Base-by-base conservation (phyloP, 2,797 vertebrate species). In the Galagoides demidoff region DNA sequence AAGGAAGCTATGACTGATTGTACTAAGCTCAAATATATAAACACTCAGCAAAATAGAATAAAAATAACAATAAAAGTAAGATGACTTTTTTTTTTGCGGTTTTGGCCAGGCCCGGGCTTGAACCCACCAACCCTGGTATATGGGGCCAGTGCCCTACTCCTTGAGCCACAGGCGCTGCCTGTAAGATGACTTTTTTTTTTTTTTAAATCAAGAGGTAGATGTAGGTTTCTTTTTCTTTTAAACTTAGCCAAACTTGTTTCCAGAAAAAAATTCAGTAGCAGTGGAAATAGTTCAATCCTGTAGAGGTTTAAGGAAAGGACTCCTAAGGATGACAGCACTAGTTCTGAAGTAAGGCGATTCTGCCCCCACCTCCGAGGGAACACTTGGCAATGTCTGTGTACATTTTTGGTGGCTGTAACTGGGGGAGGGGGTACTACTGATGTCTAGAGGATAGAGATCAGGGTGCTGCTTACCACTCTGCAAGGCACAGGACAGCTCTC, bases 161-260 rank as follows among this genome's bases (percentile, higher is more conserved):
- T 39, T 39, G 39, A 39, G 39, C 39, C 39, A 39, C 39, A 39
- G 39, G 39, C 39, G 39, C 39, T 39, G 39, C 39, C 39, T 6
- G 7, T 39, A 39, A 39, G 39, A 39, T 39, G 39, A 39, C 5
- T 39, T 39, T 81, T 61, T 14, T 13, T 16, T 23, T 43, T 89
- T 92, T 84, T 89, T 9, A 82, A 86, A 90, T 59, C 52, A 85
- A 94, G 66, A 74, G 52, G 27, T 43, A 23, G 73, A 66, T 49
- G 31, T 20, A 39, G 37, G 22, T 68, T 92, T 83, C 11, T 64
- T 84, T 84, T 94, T 16, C 17, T 37, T 37, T 73, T 23, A 52
- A 52, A 84, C 22, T 59, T 79, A 37, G 57, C 49, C 45, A 92
- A 59, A 79, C 71, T 66, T 76, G 12, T 95, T 84, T 55, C 39